phyloP scores from a whole-genome alignment of 2,888 invertebrate species.

The Eristalis arbustorum region DNA sequence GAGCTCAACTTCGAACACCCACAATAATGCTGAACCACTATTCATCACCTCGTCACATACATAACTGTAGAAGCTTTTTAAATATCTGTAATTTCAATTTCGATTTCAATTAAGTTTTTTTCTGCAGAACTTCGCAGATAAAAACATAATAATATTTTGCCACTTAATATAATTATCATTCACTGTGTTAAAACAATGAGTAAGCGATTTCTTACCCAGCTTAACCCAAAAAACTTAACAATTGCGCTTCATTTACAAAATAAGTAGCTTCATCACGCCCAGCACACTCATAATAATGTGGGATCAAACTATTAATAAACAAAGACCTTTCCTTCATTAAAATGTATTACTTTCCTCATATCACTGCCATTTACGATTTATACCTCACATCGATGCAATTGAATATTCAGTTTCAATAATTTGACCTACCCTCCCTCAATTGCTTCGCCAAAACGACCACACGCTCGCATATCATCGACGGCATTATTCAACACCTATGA shows the following conservation, averaged over 20 bases:
- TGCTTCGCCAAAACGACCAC: background rate
- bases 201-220: too few relatives aligned
- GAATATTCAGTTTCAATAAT: background rate
- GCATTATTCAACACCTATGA: background rate
- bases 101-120: too few relatives aligned
- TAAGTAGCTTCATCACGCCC: background rate
- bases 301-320: background rate
- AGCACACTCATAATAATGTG: background rate
- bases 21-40: too few relatives aligned
- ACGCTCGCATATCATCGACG: conserved; percentile 16
- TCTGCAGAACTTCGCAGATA: too few relatives aligned
- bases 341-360: background rate
- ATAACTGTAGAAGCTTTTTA: too few relatives aligned
- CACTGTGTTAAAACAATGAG: too few relatives aligned
- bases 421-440: background rate
- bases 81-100: too few relatives aligned
- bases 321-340: background rate
- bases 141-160: too few relatives aligned
- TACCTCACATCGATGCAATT: background rate
- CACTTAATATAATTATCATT: too few relatives aligned
- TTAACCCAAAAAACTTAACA: too few relatives aligned
- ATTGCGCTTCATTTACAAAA: background rate
- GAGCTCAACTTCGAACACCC: too few relatives aligned
- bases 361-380: background rate
- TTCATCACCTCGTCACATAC: too few relatives aligned